Evolutionary conservation across 2,113 vertebrate species (phyloP).

Genomic region (Brevimyrus niger): DNA sequence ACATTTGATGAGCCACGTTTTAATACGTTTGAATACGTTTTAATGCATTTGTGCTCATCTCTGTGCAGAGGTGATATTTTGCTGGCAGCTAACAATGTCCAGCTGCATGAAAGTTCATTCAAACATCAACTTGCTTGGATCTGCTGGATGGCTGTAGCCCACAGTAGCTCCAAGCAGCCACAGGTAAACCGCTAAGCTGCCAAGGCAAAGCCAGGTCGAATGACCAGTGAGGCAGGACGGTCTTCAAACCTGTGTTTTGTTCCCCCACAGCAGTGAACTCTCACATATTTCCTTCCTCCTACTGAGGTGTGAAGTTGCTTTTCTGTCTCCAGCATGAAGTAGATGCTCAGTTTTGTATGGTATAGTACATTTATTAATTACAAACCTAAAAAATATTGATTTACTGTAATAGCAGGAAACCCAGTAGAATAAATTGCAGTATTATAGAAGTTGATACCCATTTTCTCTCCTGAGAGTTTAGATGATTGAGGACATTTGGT

Average conservation of each 20-base stretch:
- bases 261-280: background rate
- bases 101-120: background rate
- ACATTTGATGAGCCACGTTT: too few relatives aligned
- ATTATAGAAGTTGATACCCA: background rate
- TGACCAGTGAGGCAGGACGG: background rate
- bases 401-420: background rate
- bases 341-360: too few relatives aligned
- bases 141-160: background rate
- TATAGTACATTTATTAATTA: background rate
- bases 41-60: too few relatives aligned
- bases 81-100: background rate
- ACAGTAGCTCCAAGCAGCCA: background rate
- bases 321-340: too few relatives aligned
- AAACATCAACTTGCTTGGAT: background rate
- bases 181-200: background rate
- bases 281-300: background rate
- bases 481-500: background rate
- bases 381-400: background rate
- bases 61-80: too few relatives aligned
- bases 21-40: too few relatives aligned
- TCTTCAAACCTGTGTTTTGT: background rate
- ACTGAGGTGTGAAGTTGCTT: too few relatives aligned
- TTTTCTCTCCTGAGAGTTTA: background rate
- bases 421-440: background rate
- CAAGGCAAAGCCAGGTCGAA: background rate